Evolutionary conservation across 2,113 vertebrate species (phyloP), one percentile per base, ranked within the genome.

Genomic region (Okapia johnstoni): DNA sequence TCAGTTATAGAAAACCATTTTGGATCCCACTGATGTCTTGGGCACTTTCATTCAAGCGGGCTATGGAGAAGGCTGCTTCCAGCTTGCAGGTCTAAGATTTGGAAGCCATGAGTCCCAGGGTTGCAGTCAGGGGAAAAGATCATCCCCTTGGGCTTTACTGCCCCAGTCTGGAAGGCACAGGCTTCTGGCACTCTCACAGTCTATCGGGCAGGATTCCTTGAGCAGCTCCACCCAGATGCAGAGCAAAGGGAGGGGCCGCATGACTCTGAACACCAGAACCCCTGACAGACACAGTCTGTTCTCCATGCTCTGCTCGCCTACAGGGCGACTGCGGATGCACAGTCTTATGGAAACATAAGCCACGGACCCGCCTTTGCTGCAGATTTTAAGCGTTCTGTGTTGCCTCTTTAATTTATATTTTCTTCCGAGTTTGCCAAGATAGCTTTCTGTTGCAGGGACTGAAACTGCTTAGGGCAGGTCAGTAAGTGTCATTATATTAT

Each of bases 401-500:
- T 43, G n/a, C 43, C 58, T 85, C 94, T n/a, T 93, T 46, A 48
- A 93, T 85, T 26, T 83, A 28, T 58, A 88, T 36, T 96, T 61
- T 73, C 26, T 43, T 84, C 80, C 90, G 80, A 97, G 87, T 95
- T 60, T 85, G 79, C 90, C 83, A 60, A 87, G 55, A 14, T 15
- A 92, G 70, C 14, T 93, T 96, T 79, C 89, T 92, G 58, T 85
- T n/a, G 15, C 10, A 81, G 61, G 46, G 14, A 36, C 55, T 81
- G 55, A 55, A 88, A 95, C 28, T 85, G 70, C 43, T 81, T 60
- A 50, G 48, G 40, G 40, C 84, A 46, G 92, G 46, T 93, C 63
- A 58, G 77, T 21, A 58, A 58, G 21, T 30, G 85, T 81, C 94
- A 76, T 96, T 76, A 17, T 73, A 83, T 83, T 94, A 33, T 93